These are phyloP conservation scores for Orchestia grillus DNA, from an alignment of 1,140 invertebrate genomes.

Conservation along the genomic window DNA sequence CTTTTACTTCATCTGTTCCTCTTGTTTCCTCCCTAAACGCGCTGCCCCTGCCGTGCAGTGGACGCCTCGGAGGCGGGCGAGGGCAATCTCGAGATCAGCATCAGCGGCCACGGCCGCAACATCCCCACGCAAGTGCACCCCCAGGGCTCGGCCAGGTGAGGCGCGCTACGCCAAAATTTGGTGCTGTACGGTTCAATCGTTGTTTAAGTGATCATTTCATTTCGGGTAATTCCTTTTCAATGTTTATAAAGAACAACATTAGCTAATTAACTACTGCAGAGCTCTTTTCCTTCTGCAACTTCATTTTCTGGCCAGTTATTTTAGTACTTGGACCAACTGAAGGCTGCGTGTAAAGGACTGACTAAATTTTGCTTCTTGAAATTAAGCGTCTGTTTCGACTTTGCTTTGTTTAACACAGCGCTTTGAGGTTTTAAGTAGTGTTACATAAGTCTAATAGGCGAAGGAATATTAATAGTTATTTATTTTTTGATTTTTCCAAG, in stretches of 20 bases:
- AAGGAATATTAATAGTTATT: neutral
- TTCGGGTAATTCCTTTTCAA: too few relatives aligned
- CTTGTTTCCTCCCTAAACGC: too few relatives aligned
- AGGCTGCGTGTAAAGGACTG: neutral
- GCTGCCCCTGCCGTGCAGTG: conserved; percentile 74
- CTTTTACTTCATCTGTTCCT: too few relatives aligned
- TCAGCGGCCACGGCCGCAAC: conserved; percentile 91
- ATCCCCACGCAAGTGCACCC: conserved; percentile 98
- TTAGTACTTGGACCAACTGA: neutral
- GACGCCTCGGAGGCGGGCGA: conserved; percentile 97
- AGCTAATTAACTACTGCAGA: too few relatives aligned
- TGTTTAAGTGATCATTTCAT: too few relatives aligned
- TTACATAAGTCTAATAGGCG: neutral
- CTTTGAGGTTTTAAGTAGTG: too few relatives aligned
- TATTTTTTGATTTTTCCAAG: neutral
- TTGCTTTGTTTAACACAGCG: too few relatives aligned
- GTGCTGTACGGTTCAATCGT: too few relatives aligned
- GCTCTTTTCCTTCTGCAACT: too few relatives aligned
- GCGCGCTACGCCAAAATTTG: neutral
- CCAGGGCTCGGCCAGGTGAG: conserved; percentile 77
- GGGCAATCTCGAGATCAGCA: conserved; percentile 97
- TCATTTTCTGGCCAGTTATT: neutral
- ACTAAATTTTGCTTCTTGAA: neutral
- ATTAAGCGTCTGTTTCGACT: neutral
- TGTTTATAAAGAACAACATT: too few relatives aligned